These are phyloP conservation scores for Pluvialis apricaria DNA, from an alignment of 2,113 vertebrate species.

Conservation along the genomic window DNA sequence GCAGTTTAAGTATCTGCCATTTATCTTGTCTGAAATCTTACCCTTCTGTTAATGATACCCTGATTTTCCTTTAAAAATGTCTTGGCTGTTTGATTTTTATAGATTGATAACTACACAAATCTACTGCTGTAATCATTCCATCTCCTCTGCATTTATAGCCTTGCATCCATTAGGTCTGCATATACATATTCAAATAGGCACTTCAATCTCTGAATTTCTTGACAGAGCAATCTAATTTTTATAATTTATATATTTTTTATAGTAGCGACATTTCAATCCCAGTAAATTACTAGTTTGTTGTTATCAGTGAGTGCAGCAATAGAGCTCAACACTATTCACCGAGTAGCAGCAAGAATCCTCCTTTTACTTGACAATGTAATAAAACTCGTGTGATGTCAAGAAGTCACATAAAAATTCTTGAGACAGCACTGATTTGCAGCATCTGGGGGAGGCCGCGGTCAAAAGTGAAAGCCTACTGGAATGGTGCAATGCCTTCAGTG, in stretches of 20 bases:
- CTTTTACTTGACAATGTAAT: background rate
- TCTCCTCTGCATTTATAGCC: background rate
- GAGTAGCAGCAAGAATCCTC: background rate
- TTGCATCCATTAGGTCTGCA: background rate
- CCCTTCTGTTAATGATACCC: background rate
- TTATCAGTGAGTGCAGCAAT: background rate
- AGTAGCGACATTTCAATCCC: background rate
- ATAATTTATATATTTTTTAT: background rate
- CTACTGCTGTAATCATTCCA: background rate
- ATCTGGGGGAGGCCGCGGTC: background rate
- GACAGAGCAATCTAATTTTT: background rate
- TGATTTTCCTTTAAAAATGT: constrained; percentile 3
- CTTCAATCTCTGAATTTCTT: background rate
- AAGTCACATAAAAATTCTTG: background rate
- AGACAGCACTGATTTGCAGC: background rate
- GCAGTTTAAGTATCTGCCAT: background rate
- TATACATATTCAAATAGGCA: background rate
- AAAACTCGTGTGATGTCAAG: background rate
- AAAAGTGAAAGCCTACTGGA: background rate
- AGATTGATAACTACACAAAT: background rate
- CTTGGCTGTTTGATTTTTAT: background rate
- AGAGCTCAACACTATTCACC: background rate
- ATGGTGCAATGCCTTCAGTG: background rate
- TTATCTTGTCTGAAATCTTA: background rate
- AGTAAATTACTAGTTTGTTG: background rate